Evolutionary conservation across 2,113 vertebrate genomes (phyloP), one percentile per base, ranked within the genome.

Genomic region (Anguilla rostrata): DNA sequence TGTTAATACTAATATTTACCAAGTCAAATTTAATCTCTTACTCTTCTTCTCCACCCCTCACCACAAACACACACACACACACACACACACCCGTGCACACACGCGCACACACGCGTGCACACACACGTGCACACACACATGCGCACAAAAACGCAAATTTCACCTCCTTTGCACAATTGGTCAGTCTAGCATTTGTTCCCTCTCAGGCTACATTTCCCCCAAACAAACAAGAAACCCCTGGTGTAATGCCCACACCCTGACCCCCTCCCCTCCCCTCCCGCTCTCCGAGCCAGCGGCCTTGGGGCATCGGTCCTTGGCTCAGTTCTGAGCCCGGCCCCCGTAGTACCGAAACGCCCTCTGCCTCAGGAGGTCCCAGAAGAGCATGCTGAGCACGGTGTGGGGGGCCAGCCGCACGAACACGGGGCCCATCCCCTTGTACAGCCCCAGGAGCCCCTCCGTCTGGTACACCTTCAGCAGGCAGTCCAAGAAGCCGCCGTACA

Each of bases 331-430:
- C 41, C 84, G 82, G 57, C 87, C 88, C 75, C 85, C 79, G 39
- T 85, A 89, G 84, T 92, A 57, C 84, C 83, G 89, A 11, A 87
- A 0, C 0, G 94, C 92, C 86, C 95, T 90, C 78, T 97, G 96
- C 89, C 97, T 95, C 90, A 99, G 94, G 88, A 98, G 93, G 0
- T 99, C 98, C 98, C 98, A 99, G 84, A 99, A 97, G 84, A 99
- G 94, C 95, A 99, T 97, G 94, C 98, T 99, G 91, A 99, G 97
- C 57, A 97, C 92, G 0, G 98, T 99, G 94, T 99, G 98, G 0
- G 98, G 98, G 5, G 97, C 97, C 85, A 99, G 93, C 86, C 98
- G 97, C 85, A 99, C 87, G 90, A 98, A 99, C 84, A 97, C 96
- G 0, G 97, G 98, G 0, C 96, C 97, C 80, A 99, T 96, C 2